Conservation (phyloP, 2,113 vertebrate genomes). For the Urocolius indicus region DNA sequence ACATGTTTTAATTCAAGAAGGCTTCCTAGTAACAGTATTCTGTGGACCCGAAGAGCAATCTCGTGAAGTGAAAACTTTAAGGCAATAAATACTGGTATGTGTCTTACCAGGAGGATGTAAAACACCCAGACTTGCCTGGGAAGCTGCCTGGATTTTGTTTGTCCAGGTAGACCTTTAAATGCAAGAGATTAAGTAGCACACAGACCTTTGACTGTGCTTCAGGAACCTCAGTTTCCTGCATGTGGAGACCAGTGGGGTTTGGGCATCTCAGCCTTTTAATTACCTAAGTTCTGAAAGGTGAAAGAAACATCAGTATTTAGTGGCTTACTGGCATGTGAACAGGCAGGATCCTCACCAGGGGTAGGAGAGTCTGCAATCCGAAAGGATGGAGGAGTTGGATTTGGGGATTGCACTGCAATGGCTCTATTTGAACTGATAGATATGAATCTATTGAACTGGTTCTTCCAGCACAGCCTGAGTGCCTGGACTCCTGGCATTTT, state of each 20-base stretch:
- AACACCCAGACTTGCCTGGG: background rate
- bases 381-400: background rate
- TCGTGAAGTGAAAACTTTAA: background rate
- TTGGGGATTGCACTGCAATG: background rate
- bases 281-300: background rate
- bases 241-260: background rate
- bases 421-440: background rate
- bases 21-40: background rate
- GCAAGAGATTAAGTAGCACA: background rate
- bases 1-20: background rate
- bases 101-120: background rate
- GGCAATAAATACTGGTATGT: background rate
- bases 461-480: constrained; percentile 56
- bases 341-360: background rate
- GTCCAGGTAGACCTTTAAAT: background rate
- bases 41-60: background rate
- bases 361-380: background rate
- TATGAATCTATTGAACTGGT: constrained; percentile 49
- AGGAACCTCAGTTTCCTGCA: background rate
- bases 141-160: constrained; percentile 20
- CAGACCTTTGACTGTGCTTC: background rate
- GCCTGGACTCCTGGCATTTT: constrained; percentile 16
- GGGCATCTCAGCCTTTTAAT: background rate
- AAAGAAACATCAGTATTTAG: background rate
- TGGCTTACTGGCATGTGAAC: background rate